Evolutionary conservation across 92 coral and sea anemone genomes (phyloP).

Genomic region (Zoanthus sociatus): DNA sequence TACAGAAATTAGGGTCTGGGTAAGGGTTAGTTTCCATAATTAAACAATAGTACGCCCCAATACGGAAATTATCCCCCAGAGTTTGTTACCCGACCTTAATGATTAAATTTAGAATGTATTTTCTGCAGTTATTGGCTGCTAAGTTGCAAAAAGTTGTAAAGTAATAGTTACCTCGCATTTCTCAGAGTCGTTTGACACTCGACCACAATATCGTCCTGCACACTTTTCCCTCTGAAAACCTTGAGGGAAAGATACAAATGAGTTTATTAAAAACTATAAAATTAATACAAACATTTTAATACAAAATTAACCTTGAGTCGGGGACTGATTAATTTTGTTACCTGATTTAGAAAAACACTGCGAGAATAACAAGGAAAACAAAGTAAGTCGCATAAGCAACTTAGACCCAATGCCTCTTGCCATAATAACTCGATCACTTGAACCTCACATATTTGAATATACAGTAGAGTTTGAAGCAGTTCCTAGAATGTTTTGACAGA

Average conservation of each 20-base stretch:
- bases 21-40: too few relatives aligned
- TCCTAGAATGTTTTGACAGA: neutral
- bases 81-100: too few relatives aligned
- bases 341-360: neutral
- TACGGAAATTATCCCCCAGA: neutral
- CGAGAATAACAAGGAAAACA: neutral
- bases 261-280: neutral
- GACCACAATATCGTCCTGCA: conserved; percentile 94
- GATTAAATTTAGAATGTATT: too few relatives aligned
- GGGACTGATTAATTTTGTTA: neutral
- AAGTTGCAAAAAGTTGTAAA: conserved; percentile 13
- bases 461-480: neutral
- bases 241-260: neutral
- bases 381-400: neutral
- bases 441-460: neutral
- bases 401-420: neutral
- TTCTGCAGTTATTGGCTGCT: neutral
- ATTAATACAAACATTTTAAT: neutral
- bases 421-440: neutral
- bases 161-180: conserved; percentile 28
- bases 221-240: conserved; percentile 50
- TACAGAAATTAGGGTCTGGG: too few relatives aligned
- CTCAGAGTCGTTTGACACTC: conserved; percentile 51
- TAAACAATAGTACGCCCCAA: too few relatives aligned
- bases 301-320: neutral